Percentiles rank a stretch among this genome's conserved stretches.
Evolutionary conservation across 2,888 invertebrate species (phyloP).

Genomic region (Harpagoxenus sublaevis): DNA sequence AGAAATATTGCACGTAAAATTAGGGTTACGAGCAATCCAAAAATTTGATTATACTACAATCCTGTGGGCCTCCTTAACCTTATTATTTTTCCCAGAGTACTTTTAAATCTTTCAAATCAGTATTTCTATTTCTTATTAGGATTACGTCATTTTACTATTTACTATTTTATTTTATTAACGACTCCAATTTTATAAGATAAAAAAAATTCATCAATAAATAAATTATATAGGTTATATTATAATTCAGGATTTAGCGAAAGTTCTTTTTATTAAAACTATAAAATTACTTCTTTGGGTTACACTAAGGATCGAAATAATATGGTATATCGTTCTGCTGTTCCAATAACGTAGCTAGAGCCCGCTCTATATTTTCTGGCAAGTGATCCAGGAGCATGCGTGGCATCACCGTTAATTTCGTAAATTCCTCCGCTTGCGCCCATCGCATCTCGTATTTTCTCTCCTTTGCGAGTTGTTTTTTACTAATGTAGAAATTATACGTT

Average conservation of each 20-base stretch:
- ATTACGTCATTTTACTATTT: background rate
- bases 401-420: conserved; percentile 94
- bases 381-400: conserved; percentile 95
- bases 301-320: conserved; percentile 67
- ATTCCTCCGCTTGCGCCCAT: conserved; percentile 93
- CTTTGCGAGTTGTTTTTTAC: conserved; percentile 87
- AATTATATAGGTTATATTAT: background rate
- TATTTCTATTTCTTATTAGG: too few species aligned
- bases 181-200: background rate
- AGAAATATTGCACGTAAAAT: too few species aligned
- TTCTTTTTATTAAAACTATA: conserved; percentile 42
- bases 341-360: conserved; percentile 90
- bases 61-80: too few species aligned
- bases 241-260: background rate
- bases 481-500: conserved; percentile 33
- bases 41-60: too few species aligned
- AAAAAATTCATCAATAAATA: background rate
- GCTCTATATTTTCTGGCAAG: conserved; percentile 92
- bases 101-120: too few species aligned
- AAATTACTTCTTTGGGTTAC: conserved; percentile 47
- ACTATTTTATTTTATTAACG: background rate
- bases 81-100: too few species aligned
- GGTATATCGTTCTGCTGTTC: conserved; percentile 84
- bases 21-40: too few species aligned
- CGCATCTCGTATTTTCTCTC: conserved; percentile 90